These are phyloP conservation scores for Laticauda laticaudata DNA, from an alignment of 2,113 vertebrate species.

Conservation along the genomic window DNA sequence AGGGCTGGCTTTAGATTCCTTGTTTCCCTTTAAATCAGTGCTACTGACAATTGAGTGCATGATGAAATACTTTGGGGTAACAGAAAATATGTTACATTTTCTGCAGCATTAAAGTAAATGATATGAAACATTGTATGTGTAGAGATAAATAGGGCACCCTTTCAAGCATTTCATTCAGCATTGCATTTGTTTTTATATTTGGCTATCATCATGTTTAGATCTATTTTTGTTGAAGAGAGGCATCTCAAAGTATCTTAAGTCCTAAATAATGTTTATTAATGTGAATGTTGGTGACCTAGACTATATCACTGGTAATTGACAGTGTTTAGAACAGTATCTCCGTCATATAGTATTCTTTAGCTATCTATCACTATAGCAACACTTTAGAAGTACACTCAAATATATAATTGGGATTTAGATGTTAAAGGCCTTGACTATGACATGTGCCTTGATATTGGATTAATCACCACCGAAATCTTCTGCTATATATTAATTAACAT, in stretches of 20 bases:
- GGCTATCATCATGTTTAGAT: neutral
- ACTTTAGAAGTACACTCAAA: neutral
- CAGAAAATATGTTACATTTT: neutral
- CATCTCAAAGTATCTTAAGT: neutral
- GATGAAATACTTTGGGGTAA: neutral
- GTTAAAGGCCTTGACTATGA: slow-evolving; percentile 1
- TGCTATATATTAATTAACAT: neutral
- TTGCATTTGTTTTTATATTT: neutral
- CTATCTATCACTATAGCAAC: neutral
- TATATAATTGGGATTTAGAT: slow-evolving; percentile 4
- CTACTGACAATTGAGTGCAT: neutral
- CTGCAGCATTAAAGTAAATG: neutral
- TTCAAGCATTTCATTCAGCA: neutral
- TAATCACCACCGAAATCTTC: neutral
- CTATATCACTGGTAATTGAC: neutral
- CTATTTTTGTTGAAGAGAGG: neutral
- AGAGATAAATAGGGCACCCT: neutral
- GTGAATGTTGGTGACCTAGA: neutral
- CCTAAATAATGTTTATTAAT: neutral
- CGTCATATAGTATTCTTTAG: neutral
- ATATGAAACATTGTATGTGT: neutral
- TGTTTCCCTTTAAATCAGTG: neutral
- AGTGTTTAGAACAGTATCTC: neutral
- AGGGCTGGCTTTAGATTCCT: neutral
- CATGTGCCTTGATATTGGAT: slow-evolving; percentile 14